Base-by-base conservation (phyloP, 2,888 invertebrate genomes). In the Aleiodes leptofemur region DNA sequence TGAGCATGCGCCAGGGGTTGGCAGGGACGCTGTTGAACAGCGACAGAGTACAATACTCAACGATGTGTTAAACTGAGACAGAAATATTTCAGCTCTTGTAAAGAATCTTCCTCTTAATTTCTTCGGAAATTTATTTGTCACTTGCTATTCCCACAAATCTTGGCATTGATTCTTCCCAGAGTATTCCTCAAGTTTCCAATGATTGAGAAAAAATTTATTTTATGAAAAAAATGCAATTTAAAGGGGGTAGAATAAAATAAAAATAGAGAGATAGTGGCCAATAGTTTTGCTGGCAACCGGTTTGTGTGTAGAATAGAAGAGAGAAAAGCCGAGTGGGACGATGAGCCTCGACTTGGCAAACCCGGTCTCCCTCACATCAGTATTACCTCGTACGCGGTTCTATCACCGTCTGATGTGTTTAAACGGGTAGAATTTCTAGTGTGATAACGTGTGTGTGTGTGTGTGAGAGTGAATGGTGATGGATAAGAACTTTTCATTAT, bases 361-460 rank as follows among this genome's bases (percentile, higher is more conserved):
- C 59, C 74, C 16, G 70, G 74, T 74, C 74, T 70, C 70, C 55
- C 70, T 70, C 50, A 29, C 61, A 53, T 70, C 70, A 74, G 74
- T 76, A 55, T 71, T 76, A 61, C 85, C 84, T 85, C 86, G 87
- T 86, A 85, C 86, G 87, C 87, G 87, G 84, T 82, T 82, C 84
- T 82, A 48, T 23, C 43, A 64, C 9, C 64, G 48, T 64, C 64
- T 64, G 84, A 84, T 83, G 82, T 82, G 84, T 85, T 83, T 43
- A 66, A 43, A 16, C 43, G 61, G 4, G 64, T 23, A 48, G n/a
- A 1, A 64, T 11, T 43, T 64, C 70, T 76, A 71, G 57, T 69
- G 74, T 73, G 34, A 53, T 43, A 68, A 69, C 64, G 76, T 69
- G 57, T 69, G 79, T 80, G 73, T 79, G 77, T 78, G 69, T 23